phyloP scores from a whole-genome alignment of 2,797 vertebrate genomes.

The Melanotaenia nigrans region DNA sequence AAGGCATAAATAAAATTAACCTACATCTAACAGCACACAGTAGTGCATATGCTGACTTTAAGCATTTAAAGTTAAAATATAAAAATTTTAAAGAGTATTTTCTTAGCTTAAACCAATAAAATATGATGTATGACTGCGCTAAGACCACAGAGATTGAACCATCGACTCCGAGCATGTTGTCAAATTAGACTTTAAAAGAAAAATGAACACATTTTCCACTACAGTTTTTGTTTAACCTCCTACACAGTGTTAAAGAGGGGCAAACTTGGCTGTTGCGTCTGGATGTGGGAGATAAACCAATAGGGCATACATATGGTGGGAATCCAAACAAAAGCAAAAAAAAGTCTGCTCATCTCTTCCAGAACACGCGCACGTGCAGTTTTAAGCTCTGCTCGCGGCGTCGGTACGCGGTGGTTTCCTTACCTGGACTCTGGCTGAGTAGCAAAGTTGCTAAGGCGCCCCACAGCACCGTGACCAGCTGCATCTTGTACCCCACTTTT shows the following conservation, averaged over 20 bases:
- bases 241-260: background rate
- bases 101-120: background rate
- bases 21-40: background rate
- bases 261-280: slow-evolving; percentile 34
- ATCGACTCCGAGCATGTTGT: slow-evolving; percentile 14
- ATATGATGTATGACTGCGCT: background rate
- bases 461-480: slow-evolving; percentile 76
- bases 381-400: slow-evolving; percentile 5
- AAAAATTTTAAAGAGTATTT: background rate
- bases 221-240: slow-evolving; percentile 18
- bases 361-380: slow-evolving; percentile 33
- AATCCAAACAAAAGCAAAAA: background rate
- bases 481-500: slow-evolving; percentile 75
- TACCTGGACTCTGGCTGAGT: slow-evolving; percentile 77
- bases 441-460: slow-evolving; percentile 77
- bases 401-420: slow-evolving; percentile 40
- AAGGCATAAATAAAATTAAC: background rate
- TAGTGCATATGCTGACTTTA: background rate
- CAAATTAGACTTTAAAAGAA: slow-evolving; percentile 13
- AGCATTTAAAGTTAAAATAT: background rate
- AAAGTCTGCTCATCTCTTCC: background rate
- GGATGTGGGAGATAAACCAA: background rate
- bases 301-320: background rate
- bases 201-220: slow-evolving; percentile 12
- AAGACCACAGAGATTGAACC: background rate